Evolutionary conservation across 92 coral and sea anemone genomes (phyloP), one percentile per base, ranked within the genome.

Genomic region (Zoanthus sociatus): DNA sequence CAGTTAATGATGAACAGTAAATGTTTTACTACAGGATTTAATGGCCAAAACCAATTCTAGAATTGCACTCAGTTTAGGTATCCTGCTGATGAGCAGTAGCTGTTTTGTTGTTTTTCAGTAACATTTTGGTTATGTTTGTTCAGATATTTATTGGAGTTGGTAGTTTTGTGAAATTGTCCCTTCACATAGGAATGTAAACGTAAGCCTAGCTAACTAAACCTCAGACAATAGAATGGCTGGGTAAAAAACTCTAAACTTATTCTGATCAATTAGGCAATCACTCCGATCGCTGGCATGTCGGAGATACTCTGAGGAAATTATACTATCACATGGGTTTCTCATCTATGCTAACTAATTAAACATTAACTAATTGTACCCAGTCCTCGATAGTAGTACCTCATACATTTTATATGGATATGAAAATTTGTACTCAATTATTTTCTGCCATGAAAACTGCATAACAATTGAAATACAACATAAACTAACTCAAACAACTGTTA

Each of bases 401-500:
- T 30, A 67, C 32, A 67, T 67, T 67, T 67, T 67, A 67, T 67
- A 67, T 67, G 72, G 9, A 67, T 67, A 67, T 67, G 42, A 67
- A 67, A 5, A 67, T 67, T 67, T 67, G 72, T 67, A 67, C 72
- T 67, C 72, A 67, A 67, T 67, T 67, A 5, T 67, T 67, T 67
- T 67, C 6, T 67, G 44, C 45, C 6, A 0, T 67, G 44, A 67
- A 67, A 67, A 67, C 72, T 26, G 72, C 72, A 67, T 10, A 67
- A 14, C 72, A 20, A 67, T 26, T 67, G 72, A 58, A 58, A 67
- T 18, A 67, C 42, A 67, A 67, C 72, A 67, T 58, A 67, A 67
- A 67, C 72, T 26, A 67, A 67, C 33, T 67, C 72, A 67, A 67
- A 67, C 42, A 50, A 26, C 26, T 33, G 76, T 71, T 71, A 71